phyloP scores from a whole-genome alignment of 2,113 vertebrate species.

The Datnioides undecimradiatus region DNA sequence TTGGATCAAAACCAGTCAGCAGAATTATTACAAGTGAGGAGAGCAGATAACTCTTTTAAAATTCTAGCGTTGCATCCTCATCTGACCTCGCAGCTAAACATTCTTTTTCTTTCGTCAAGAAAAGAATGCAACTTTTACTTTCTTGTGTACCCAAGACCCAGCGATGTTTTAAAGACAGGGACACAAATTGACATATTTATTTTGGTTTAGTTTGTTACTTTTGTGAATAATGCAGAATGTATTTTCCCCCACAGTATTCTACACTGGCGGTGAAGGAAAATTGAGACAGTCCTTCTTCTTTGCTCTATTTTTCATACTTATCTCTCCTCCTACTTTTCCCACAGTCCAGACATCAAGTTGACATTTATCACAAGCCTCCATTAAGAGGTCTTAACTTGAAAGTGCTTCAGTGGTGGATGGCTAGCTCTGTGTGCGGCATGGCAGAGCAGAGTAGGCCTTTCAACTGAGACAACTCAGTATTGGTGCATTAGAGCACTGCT shows the following conservation, averaged over 20 bases:
- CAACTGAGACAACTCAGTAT: neutral
- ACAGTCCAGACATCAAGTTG: slow-evolving; percentile 5
- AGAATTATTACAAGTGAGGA: slow-evolving; percentile 45
- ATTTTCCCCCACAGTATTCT: neutral
- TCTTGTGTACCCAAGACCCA: neutral
- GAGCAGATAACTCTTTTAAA: slow-evolving; percentile 25
- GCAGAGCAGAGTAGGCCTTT: slow-evolving; percentile 39
- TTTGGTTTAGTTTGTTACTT: slow-evolving; percentile 10
- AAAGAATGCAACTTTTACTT: slow-evolving; percentile 9
- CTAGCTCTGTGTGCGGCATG: slow-evolving; percentile 7
- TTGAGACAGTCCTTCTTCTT: neutral
- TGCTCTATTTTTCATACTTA: slow-evolving; percentile 25
- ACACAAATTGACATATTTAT: slow-evolving; percentile 19
- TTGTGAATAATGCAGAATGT: neutral
- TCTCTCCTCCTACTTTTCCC: slow-evolving; percentile 12
- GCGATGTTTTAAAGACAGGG: neutral
- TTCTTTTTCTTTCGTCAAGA: neutral
- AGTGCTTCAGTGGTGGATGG: slow-evolving; percentile 13
- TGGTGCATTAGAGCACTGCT: slow-evolving; percentile 35
- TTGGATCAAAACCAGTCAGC: slow-evolving; percentile 56
- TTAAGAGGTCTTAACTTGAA: slow-evolving; percentile 42
- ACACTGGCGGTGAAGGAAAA: slow-evolving; percentile 1
- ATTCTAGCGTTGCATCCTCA: slow-evolving; percentile 7
- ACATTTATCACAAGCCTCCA: slow-evolving; percentile 53
- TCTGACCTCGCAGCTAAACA: slow-evolving; percentile 21